Conservation (phyloP, 2,888 invertebrate genomes). For the Byasa hedistus region DNA sequence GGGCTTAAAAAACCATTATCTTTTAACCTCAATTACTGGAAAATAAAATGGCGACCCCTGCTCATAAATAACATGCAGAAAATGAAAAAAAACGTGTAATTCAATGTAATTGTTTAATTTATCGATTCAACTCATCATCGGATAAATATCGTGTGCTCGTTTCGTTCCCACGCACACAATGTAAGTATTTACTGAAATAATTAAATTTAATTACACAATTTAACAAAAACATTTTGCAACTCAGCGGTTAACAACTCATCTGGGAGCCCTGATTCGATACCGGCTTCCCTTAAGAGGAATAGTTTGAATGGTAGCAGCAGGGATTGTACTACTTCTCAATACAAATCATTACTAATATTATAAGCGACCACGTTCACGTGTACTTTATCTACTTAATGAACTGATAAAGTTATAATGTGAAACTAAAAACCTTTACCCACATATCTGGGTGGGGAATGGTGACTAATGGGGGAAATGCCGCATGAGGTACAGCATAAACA, state of each 20-base stretch:
- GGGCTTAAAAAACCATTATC: too few relatives aligned
- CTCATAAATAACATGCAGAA: too few relatives aligned
- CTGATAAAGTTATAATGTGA: not conserved
- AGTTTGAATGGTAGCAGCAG: too few relatives aligned
- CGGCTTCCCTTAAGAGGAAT: too few relatives aligned
- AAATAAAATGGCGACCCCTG: too few relatives aligned
- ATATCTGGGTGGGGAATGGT: not conserved
- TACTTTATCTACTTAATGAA: not conserved
- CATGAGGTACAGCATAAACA: constrained; percentile 3
- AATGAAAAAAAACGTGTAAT: not conserved
- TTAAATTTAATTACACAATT: too few relatives aligned
- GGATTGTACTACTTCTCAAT: not conserved
- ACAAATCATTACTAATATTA: too few relatives aligned
- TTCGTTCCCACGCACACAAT: not conserved
- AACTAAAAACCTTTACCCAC: not conserved
- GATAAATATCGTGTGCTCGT: not conserved
- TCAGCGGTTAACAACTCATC: too few relatives aligned
- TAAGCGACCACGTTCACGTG: not conserved
- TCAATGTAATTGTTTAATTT: not conserved
- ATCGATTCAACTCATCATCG: not conserved
- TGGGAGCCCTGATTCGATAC: too few relatives aligned
- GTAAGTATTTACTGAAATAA: too few relatives aligned
- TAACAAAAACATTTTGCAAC: too few relatives aligned
- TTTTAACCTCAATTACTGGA: too few relatives aligned
- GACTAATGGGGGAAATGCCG: constrained; percentile 13